Conservation (phyloP, 2,888 invertebrate species). For the Orthosia cruda region DNA sequence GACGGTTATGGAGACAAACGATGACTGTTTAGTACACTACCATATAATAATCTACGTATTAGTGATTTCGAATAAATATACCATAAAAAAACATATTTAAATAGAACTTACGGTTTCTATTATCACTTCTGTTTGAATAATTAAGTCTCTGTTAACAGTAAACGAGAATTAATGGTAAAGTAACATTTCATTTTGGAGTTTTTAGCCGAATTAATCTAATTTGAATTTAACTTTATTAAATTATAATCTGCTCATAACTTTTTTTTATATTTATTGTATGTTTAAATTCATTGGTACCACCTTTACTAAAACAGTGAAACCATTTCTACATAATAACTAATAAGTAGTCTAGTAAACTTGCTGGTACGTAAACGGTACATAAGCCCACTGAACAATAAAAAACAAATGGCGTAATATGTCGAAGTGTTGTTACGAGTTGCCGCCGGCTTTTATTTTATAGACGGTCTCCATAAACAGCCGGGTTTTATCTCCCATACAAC, state of each 20-base stretch:
- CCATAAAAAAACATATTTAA: constrained; percentile 26
- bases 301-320: neutral
- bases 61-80: constrained; percentile 28
- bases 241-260: neutral
- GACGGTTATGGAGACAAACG: constrained; percentile 32
- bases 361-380: constrained; percentile 30
- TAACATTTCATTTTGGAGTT: neutral
- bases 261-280: neutral
- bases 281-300: neutral
- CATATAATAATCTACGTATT: constrained; percentile 29
- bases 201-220: neutral
- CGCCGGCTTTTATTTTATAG: constrained; percentile 57
- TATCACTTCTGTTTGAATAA: constrained; percentile 14
- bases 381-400: constrained; percentile 54
- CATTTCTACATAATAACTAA: neutral
- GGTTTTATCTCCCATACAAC: constrained; percentile 48
- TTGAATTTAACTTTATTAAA: neutral
- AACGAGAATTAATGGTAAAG: constrained; percentile 17
- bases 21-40: constrained; percentile 8
- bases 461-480: constrained; percentile 38
- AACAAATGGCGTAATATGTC: constrained; percentile 57
- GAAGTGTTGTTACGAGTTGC: constrained; percentile 57
- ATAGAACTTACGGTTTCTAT: constrained; percentile 9
- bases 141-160: constrained; percentile 25
- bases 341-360: constrained; percentile 11